phyloP scores from a whole-genome alignment of 2,113 vertebrate genomes.

The Chinchilla lanigera region DNA sequence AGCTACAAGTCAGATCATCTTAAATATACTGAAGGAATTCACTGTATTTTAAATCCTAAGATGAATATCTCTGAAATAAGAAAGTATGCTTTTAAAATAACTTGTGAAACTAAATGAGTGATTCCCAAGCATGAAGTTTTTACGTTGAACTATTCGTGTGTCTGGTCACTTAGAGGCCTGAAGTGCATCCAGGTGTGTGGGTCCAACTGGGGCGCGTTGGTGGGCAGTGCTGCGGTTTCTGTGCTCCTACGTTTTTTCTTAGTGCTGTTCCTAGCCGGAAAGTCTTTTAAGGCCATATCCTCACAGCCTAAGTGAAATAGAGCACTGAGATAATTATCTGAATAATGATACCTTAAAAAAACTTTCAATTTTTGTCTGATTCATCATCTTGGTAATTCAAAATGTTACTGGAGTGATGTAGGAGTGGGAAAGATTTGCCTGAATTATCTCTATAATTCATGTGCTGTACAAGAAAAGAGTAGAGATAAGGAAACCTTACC shows the following conservation, averaged over 20 bases:
- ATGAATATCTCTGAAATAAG: conserved; percentile 4
- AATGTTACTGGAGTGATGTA: conserved; percentile 32
- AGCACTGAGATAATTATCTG: conserved; percentile 52
- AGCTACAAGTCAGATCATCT: conserved; percentile 23
- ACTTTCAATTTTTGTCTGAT: conserved; percentile 47
- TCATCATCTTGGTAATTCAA: conserved; percentile 59
- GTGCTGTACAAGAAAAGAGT: conserved; percentile 18
- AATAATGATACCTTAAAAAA: conserved; percentile 24
- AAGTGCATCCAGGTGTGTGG: background rate
- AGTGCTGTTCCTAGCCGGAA: background rate
- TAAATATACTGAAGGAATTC: conserved; percentile 19
- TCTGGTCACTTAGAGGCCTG: background rate
- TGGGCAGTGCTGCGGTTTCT: background rate
- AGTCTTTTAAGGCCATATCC: conserved; percentile 45
- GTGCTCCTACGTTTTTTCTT: background rate
- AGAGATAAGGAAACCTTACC: conserved; percentile 10
- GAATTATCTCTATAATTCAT: conserved; percentile 56
- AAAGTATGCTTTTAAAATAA: conserved; percentile 18
- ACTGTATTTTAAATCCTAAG: conserved; percentile 52
- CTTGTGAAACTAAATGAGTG: background rate
- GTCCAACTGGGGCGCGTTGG: background rate
- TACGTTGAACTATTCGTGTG: background rate
- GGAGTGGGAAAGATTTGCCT: conserved; percentile 37
- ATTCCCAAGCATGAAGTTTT: background rate
- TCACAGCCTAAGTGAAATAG: conserved; percentile 26